These are phyloP conservation scores for Erynnis tages DNA, from an alignment of 2,888 invertebrate species.

Conservation along the genomic window DNA sequence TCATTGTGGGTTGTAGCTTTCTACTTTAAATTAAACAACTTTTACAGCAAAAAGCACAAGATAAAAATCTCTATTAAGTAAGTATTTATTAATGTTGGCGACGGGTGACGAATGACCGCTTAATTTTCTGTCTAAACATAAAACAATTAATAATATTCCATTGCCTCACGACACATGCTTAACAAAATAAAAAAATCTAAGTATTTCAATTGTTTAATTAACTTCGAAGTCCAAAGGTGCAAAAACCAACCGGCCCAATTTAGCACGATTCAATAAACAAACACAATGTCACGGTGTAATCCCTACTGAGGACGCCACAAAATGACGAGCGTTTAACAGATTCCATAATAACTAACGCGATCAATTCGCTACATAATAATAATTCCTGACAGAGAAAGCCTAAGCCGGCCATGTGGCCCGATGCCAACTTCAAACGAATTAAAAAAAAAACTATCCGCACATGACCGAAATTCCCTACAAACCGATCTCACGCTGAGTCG, in stretches of 20 bases:
- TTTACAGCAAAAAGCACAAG: too few relatives aligned
- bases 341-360: constrained; percentile 52
- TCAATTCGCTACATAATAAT: constrained; percentile 52
- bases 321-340: constrained; percentile 56
- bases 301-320: constrained; percentile 44
- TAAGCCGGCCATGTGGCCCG: constrained; percentile 49
- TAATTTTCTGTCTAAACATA: too few relatives aligned
- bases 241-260: constrained; percentile 37
- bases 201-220: constrained; percentile 6
- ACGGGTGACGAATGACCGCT: too few relatives aligned
- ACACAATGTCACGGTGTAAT: constrained; percentile 44
- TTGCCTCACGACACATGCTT: too few relatives aligned
- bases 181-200: not conserved
- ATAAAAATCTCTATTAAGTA: too few relatives aligned
- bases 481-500: constrained; percentile 76
- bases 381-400: constrained; percentile 53
- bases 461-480: constrained; percentile 76
- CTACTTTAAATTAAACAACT: too few relatives aligned
- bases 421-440: constrained; percentile 45
- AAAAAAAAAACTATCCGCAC: constrained; percentile 52
- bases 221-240: constrained; percentile 4
- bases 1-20: too few relatives aligned
- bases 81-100: too few relatives aligned
- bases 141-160: too few relatives aligned
- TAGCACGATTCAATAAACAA: constrained; percentile 55